Percentiles rank a stretch among this genome's conserved stretches.
These are phyloP conservation scores for Polypterus senegalus DNA, from an alignment of 2,113 vertebrate species.

Conservation along the genomic window DNA sequence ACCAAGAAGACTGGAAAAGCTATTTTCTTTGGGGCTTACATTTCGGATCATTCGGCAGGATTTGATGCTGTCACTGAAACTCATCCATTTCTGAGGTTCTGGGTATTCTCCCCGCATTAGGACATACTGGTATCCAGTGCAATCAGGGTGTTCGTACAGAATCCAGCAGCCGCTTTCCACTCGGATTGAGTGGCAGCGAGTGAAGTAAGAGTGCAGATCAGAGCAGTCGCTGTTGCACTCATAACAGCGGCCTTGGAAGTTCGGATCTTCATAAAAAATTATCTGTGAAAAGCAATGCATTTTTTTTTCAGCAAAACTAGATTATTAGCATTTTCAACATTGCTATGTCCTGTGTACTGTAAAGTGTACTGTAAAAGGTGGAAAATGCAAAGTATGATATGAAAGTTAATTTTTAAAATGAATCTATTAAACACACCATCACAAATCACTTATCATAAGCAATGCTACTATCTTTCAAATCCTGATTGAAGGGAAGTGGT, in stretches of 20 bases:
- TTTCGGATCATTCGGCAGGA: slow-evolving; percentile 42
- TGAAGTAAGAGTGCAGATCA: slow-evolving; percentile 39
- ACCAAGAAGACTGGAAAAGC: no score
- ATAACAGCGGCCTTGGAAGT: slow-evolving; percentile 36
- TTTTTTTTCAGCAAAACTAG: no score
- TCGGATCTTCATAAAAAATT: slow-evolving; percentile 39
- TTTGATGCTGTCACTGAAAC: slow-evolving; percentile 36
- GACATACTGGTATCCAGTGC: slow-evolving; percentile 37
- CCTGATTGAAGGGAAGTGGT: no score
- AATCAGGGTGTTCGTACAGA: slow-evolving; percentile 39
- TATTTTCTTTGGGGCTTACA: slow-evolving; percentile 17
- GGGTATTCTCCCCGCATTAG: slow-evolving; percentile 40
- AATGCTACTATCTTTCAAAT: no score
- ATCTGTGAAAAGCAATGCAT: slow-evolving; percentile 25
- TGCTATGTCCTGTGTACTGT: no score
- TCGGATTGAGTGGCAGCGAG: slow-evolving; percentile 41
- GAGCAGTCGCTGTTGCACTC: slow-evolving; percentile 37
- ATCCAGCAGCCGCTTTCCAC: slow-evolving; percentile 46
- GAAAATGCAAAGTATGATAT: no score
- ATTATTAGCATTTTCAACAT: no score
- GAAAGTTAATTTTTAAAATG: no score
- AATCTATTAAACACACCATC: no score
- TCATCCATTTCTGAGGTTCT: slow-evolving; percentile 41
- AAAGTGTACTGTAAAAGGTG: no score
- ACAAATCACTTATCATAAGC: no score